Conservation (phyloP, 2,888 invertebrate genomes). For the Eutolmus rufibarbis region DNA sequence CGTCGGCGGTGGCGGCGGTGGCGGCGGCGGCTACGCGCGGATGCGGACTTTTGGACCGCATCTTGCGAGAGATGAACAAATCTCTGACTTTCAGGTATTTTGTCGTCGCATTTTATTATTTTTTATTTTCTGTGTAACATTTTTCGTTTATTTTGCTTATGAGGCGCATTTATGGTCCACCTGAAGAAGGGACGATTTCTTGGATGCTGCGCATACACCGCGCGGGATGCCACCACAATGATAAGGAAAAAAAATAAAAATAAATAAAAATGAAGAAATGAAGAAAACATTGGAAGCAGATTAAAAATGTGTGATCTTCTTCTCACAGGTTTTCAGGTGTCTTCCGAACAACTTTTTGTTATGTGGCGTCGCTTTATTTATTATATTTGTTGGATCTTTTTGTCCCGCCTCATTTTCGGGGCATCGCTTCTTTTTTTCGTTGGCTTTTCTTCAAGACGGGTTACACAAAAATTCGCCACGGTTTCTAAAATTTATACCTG, state of each 20-base stretch:
- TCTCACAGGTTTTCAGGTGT: conserved; percentile 42
- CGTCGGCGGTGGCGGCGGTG: not conserved
- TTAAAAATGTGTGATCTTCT: conserved; percentile 34
- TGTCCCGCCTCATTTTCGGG: not conserved
- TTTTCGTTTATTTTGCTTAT: not conserved
- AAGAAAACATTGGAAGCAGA: conserved; percentile 12
- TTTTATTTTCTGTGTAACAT: not conserved
- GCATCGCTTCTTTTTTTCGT: not conserved
- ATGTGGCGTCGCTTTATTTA: conserved; percentile 36
- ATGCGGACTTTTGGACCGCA: not conserved
- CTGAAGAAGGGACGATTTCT: not conserved
- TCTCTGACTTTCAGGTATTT: conserved; percentile 35
- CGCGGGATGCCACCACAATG: not conserved
- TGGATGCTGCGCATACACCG: not conserved
- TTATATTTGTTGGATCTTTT: conserved; percentile 1
- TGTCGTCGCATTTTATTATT: not conserved
- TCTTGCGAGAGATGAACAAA: conserved; percentile 37
- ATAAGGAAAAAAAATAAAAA: not conserved
- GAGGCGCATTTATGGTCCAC: conserved; percentile 31
- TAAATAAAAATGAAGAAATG: not conserved
- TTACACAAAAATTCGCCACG: not conserved
- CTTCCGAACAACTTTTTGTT: conserved; percentile 19
- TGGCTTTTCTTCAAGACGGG: not conserved
- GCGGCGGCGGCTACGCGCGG: not conserved
- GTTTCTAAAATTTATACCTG: not conserved